Conservation (phyloP, 2,797 vertebrate species). For the Cyclura pinguis region DNA sequence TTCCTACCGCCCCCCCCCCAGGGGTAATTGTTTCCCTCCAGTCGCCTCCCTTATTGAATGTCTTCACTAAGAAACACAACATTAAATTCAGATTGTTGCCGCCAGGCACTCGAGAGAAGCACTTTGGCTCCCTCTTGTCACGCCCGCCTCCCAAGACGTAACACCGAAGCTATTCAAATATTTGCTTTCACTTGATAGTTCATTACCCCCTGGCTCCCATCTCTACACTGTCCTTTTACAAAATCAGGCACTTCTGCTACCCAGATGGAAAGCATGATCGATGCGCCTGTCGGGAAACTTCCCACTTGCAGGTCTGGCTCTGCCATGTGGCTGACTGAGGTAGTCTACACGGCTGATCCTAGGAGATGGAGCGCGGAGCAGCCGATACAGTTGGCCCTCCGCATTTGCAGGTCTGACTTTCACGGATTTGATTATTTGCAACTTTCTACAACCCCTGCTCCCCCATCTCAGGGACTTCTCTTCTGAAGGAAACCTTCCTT, state of each 20-base stretch:
- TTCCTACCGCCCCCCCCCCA: neutral
- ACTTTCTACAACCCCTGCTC: too few species aligned
- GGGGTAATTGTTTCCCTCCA: neutral
- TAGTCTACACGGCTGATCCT: neutral
- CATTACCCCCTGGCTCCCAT: constrained; percentile 47
- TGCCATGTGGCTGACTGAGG: neutral
- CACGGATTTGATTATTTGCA: too few species aligned
- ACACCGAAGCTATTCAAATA: constrained; percentile 72
- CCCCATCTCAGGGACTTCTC: too few species aligned
- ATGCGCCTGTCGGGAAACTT: constrained; percentile 7
- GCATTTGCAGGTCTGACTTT: too few species aligned
- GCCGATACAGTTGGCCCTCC: too few species aligned
- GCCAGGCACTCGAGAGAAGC: constrained; percentile 56
- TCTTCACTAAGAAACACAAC: constrained; percentile 27
- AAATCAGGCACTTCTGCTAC: constrained; percentile 54
- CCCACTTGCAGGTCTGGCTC: neutral
- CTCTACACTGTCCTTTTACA: constrained; percentile 69
- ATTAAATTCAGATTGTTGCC: constrained; percentile 50
- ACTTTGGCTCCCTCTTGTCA: constrained; percentile 33
- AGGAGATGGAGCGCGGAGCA: neutral
- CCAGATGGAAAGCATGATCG: constrained; percentile 36
- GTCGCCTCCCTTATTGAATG: constrained; percentile 22
- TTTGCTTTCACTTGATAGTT: constrained; percentile 65
- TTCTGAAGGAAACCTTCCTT: too few species aligned
- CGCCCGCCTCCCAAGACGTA: constrained; percentile 17